Evolutionary conservation across 2,888 invertebrate genomes (phyloP), one percentile per base, ranked within the genome.

Genomic region (Troides oblongomaculatus): DNA sequence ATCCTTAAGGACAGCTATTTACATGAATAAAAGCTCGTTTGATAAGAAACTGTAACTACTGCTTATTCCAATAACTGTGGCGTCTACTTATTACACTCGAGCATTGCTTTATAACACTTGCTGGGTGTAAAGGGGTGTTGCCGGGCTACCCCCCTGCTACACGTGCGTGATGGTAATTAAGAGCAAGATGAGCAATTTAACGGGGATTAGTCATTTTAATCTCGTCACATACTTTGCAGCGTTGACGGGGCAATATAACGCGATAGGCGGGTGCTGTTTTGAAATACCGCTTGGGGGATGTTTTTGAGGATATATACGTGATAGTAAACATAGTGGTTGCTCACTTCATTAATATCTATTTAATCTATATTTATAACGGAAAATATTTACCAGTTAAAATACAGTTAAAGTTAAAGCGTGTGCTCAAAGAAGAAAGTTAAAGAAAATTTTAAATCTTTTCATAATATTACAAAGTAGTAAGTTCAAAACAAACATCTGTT

Each of bases 181-280:
- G 79, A 75, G 74, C 76, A 75, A 88, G 86, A 87, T 88, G 89
- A 89, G 88, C 89, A 90, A 89, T 89, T 87, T 87, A 79, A 75
- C 77, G 67, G 76, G 80, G 85, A 89, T 89, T 87, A 88, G 81
- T 81, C 79, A 79, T 81, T 87, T 86, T 88, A 88, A 89, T 87
- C 85, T 77, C 78, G 79, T 83, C 79, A 76, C 74, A 75, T 69
- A 73, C 70, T 81, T 81, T 77, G 71, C 66, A 77, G 77, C 74
- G 73, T 70, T 71, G 43, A 53, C 64, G 68, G 17, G 43, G 68
- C 61, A 62, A 66, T 60, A 70, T 64, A 46, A 50, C 46, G 30
- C 10, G 62, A 7, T 30, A 63, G 50, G 50, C 46, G 50, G 23
- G 14, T 17, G 21, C 46, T 46, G 21, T 46, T 62, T 62, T 23